Base-by-base conservation (phyloP, 2,888 invertebrate species). In the Orthosia cruda region DNA sequence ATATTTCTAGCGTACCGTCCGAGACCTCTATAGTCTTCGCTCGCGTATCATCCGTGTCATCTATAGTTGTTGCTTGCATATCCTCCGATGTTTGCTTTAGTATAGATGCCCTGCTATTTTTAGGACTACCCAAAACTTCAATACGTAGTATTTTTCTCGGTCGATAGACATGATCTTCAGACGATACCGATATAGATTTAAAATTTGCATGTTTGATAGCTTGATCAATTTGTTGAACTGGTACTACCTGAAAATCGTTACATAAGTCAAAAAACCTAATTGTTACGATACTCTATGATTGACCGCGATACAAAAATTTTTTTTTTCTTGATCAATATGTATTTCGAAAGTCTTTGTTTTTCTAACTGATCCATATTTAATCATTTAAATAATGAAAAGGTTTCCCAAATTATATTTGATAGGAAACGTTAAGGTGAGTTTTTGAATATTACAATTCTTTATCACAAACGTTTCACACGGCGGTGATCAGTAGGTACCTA, bases 111-210 rank as follows among this genome's bases (percentile, higher is more conserved):
- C 7, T 7, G 4, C 0, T 23, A 4, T 18, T 50, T 49, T 40
- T 26, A n/a, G 77, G 49, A 20, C 18, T 26, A 26, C 11, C 77
- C 26, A 62, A 74, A 26, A 50, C 18, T 80, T 80, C 54, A 50
- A 61, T 57, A 23, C 4, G 55, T 12, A 45, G 16, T 50, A 16
- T n/a, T 80, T 23, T 47, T 16, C n/a, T 40, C 9, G 5, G 12
- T 59, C n/a, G 20, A 58, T 2, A 1, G 4, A 58, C 1, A 15
- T 2, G 3, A 49, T 69, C n/a, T 0, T 71, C 74, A 23, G 74
- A 58, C 20, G 20, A 50, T 40, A n/a, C 0, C 18, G 20, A 23
- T 16, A 15, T 16, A 0, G 3, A 1, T 16, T 65, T 15, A 58
- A 18, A 3, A 18, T 50, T 45, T 18, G 13, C 57, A 58, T 18